These are phyloP conservation scores for Xenopus tropicalis DNA, from an alignment of 2,113 vertebrate genomes.

Conservation along the genomic window UCB_Xtro_10.0 CM004450.2:138788001-138788500, in stretches of 20 bases:
- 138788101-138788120: constrained; percentile 25
- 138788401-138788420: constrained; percentile 8
- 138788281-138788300: constrained; percentile 15
- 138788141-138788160: constrained; percentile 67
- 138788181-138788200: not conserved
- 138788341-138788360: constrained; percentile 21
- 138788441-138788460: not conserved
- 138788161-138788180: constrained; percentile 53
- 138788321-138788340: constrained; percentile 16
- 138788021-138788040: constrained; percentile 45
- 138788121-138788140: constrained; percentile 56
- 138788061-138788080: constrained; percentile 57
- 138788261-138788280: constrained; percentile 16
- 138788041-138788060: constrained; percentile 48
- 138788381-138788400: not conserved
- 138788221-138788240: constrained; percentile 7
- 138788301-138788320: constrained; percentile 6
- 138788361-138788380: not conserved
- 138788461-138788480: constrained; percentile 9
- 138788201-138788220: constrained; percentile 37
- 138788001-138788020: constrained; percentile 48
- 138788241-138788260: not conserved
- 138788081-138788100: constrained; percentile 31
- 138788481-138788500: too few species aligned
- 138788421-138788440: not conserved